phyloP scores from a whole-genome alignment of 1,140 invertebrate genomes.

The Drosophila sturtevanti region DNA sequence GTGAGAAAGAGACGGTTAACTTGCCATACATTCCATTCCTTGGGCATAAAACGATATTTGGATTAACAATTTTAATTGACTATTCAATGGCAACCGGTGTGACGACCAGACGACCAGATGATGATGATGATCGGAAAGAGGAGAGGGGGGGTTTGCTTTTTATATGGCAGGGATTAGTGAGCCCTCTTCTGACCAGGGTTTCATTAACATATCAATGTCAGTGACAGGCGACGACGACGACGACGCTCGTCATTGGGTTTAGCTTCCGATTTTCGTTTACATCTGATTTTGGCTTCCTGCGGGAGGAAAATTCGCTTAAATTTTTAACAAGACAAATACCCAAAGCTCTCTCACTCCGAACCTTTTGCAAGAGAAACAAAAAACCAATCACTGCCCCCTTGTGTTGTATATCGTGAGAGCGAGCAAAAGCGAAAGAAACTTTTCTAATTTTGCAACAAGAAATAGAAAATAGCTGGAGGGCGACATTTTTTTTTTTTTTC shows the following conservation, averaged over 20 bases:
- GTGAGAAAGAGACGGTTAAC: not conserved
- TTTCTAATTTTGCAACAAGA: slow-evolving; percentile 73
- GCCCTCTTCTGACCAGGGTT: slow-evolving; percentile 27
- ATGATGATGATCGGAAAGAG: slow-evolving; percentile 22
- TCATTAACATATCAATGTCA: slow-evolving; percentile 81
- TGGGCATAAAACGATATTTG: slow-evolving; percentile 73
- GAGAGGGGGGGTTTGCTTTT: slow-evolving; percentile 20
- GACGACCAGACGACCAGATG: slow-evolving; percentile 9
- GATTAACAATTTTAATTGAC: slow-evolving; percentile 77
- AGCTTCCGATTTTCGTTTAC: slow-evolving; percentile 37
- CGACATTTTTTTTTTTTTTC: slow-evolving; percentile 51
- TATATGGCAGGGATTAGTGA: slow-evolving; percentile 54
- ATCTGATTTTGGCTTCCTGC: slow-evolving; percentile 62
- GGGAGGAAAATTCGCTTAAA: slow-evolving; percentile 72
- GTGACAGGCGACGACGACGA: slow-evolving; percentile 33
- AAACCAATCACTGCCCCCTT: slow-evolving; percentile 1
- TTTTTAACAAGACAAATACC: slow-evolving; percentile 80
- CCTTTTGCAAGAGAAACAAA: slow-evolving; percentile 21
- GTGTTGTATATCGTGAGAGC: not conserved
- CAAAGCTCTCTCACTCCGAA: slow-evolving; percentile 58
- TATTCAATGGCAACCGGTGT: slow-evolving; percentile 59
- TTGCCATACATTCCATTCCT: not conserved
- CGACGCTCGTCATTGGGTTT: slow-evolving; percentile 20
- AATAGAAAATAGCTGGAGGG: slow-evolving; percentile 58
- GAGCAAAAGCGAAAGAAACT: slow-evolving; percentile 48